Conservation (phyloP, 2,797 vertebrate genomes). For the Brotula barbata region DNA sequence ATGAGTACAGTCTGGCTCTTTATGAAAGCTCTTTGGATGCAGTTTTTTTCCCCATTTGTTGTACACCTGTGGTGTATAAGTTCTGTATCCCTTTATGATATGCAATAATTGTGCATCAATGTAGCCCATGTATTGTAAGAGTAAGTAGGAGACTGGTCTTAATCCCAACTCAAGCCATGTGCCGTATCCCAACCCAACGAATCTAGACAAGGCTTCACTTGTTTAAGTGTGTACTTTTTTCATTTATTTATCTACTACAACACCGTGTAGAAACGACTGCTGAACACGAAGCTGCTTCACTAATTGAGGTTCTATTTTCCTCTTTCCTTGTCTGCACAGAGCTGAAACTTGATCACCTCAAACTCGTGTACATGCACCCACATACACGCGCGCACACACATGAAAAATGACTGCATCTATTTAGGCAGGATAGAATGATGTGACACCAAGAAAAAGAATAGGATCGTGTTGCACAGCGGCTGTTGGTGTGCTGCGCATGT, state of each 20-base stretch:
- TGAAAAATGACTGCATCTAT: slow-evolving; percentile 44
- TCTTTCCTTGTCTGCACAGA: slow-evolving; percentile 25
- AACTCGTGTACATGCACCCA: slow-evolving; percentile 16
- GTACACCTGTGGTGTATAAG: neutral
- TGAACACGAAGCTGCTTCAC: slow-evolving; percentile 18
- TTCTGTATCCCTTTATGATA: neutral
- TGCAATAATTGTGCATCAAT: neutral
- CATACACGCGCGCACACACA: slow-evolving; percentile 7
- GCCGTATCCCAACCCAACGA: neutral
- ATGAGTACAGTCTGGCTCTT: neutral
- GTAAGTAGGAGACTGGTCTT: neutral
- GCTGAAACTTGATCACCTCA: slow-evolving; percentile 51
- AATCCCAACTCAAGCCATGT: neutral
- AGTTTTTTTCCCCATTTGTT: slow-evolving; percentile 1
- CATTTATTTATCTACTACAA: slow-evolving; percentile 17
- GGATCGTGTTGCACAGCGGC: slow-evolving; percentile 53
- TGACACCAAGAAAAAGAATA: slow-evolving; percentile 42
- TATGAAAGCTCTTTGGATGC: neutral
- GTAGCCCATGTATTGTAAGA: neutral
- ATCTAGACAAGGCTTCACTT: slow-evolving; percentile 9
- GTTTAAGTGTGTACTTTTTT: slow-evolving; percentile 20
- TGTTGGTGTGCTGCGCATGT: slow-evolving; percentile 47
- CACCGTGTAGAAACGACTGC: slow-evolving; percentile 9
- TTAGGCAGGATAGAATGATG: slow-evolving; percentile 40
- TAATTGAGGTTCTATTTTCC: slow-evolving; percentile 19